Percentiles rank a stretch among this genome's conserved stretches.
Conservation (phyloP, 2,888 invertebrate genomes). For the Gasteruption jaculator region DNA sequence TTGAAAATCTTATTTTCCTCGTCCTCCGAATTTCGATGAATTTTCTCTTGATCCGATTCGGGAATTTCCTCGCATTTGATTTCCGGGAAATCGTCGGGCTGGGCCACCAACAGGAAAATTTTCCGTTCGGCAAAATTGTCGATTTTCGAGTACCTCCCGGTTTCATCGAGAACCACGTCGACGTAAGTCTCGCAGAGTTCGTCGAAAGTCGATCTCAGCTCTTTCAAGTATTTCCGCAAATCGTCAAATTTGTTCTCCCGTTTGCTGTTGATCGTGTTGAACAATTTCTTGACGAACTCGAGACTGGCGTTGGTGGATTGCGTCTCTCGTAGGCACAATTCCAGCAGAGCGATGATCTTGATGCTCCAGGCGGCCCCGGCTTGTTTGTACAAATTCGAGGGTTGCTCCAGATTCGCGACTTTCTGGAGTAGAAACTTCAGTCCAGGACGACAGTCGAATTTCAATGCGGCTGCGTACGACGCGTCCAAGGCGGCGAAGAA, state of each 20-base stretch:
- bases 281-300: slow-evolving; percentile 36
- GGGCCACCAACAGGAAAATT: slow-evolving; percentile 58
- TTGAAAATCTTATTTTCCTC: slow-evolving; percentile 35
- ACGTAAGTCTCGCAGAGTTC: slow-evolving; percentile 54
- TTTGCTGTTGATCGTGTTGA: slow-evolving; percentile 20
- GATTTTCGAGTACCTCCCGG: slow-evolving; percentile 49
- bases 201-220: slow-evolving; percentile 50
- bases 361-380: slow-evolving; percentile 90
- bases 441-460: slow-evolving; percentile 87
- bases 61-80: slow-evolving; percentile 31
- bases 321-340: slow-evolving; percentile 74
- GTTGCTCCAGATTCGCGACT: slow-evolving; percentile 79
- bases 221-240: slow-evolving; percentile 34
- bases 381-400: slow-evolving; percentile 88
- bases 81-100: slow-evolving; percentile 56
- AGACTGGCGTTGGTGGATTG: slow-evolving; percentile 35
- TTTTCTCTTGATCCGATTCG: slow-evolving; percentile 25
- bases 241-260: slow-evolving; percentile 21
- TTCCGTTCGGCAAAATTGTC: slow-evolving; percentile 54
- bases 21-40: slow-evolving; percentile 28
- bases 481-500: slow-evolving; percentile 75
- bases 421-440: slow-evolving; percentile 92
- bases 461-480: slow-evolving; percentile 76
- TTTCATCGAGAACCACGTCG: slow-evolving; percentile 53
- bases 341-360: slow-evolving; percentile 80